phyloP scores from a whole-genome alignment of 2,888 invertebrate species.

The Pilophorus perplexus region DNA sequence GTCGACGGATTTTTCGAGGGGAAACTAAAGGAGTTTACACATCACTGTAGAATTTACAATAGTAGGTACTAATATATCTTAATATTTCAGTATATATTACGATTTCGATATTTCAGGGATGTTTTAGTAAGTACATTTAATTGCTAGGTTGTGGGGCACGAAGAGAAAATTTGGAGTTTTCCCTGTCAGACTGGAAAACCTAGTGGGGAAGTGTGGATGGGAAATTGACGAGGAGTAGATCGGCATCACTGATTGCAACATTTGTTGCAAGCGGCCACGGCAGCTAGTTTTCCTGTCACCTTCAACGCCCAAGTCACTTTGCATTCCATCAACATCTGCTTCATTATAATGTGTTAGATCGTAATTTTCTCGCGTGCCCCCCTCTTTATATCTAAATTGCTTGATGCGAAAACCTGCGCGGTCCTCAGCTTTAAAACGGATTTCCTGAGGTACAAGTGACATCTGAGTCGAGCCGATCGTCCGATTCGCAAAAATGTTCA shows the following conservation, averaged over 20 bases:
- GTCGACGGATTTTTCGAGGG: no score
- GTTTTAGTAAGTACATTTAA: no score
- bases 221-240: no score
- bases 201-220: no score
- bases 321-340: constrained; percentile 42
- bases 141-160: no score
- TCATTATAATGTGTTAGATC: constrained; percentile 36
- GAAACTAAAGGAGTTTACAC: no score
- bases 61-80: no score
- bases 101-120: no score
- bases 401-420: constrained; percentile 24
- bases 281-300: constrained; percentile 2
- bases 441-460: constrained; percentile 21
- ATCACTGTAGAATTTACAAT: no score
- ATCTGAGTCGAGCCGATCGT: not conserved
- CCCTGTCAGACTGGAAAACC: no score
- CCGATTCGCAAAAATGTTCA: constrained; percentile 90
- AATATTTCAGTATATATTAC: no score
- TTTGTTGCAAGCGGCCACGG: not conserved
- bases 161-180: no score
- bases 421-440: constrained; percentile 9
- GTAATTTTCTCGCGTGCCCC: constrained; percentile 33
- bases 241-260: not conserved
- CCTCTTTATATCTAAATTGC: constrained; percentile 12
- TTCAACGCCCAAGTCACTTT: constrained; percentile 26